Evolutionary conservation across 1,140 invertebrate genomes (phyloP), one percentile per base, ranked within the genome.

Genomic region (Sinella curviseta): DNA sequence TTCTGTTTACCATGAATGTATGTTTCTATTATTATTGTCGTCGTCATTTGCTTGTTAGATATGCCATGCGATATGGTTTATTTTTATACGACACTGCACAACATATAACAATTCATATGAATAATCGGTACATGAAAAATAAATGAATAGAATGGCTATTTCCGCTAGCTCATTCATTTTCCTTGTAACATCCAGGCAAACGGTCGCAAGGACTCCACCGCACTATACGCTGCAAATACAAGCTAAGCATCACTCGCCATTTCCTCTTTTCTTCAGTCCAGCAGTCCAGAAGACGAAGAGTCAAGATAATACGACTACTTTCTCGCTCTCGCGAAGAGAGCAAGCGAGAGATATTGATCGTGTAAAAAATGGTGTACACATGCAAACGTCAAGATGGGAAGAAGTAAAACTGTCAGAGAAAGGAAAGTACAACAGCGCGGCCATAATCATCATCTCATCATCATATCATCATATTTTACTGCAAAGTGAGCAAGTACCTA

Each of bases 91-190:
- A 70, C 39, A 20, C 20, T 48, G 39, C n/a, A 48, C 39, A 48
- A 12, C 20, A 48, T 20, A 48, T 48, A 48, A 48, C 39, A 48
- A 12, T 48, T 48, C 8, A 48, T 20, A 20, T 48, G 39, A 48
- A 48, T 48, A 48, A 48, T 48, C 39, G 20, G 8, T 33, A 30
- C 65, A 70, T 31, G 31, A 70, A 30, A 33, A 12, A 33, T 70
- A 60, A 70, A 70, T 70, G 65, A 70, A 70, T 70, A 33, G 65
- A 70, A 33, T 70, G 31, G 65, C n/a, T 30, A 70, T 70, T 70
- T 70, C 65, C 65, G 65, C 31, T 70, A 17, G 65, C 31, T 70
- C 65, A 70, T 70, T 70, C 65, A 70, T 70, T 70, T 65, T 65
- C 24, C 26, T 26, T 26, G 57, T 65, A 16, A 16, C 8, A 65